phyloP scores from a whole-genome alignment of 2,113 vertebrate genomes.

The Hippoglossus stenolepis region DNA sequence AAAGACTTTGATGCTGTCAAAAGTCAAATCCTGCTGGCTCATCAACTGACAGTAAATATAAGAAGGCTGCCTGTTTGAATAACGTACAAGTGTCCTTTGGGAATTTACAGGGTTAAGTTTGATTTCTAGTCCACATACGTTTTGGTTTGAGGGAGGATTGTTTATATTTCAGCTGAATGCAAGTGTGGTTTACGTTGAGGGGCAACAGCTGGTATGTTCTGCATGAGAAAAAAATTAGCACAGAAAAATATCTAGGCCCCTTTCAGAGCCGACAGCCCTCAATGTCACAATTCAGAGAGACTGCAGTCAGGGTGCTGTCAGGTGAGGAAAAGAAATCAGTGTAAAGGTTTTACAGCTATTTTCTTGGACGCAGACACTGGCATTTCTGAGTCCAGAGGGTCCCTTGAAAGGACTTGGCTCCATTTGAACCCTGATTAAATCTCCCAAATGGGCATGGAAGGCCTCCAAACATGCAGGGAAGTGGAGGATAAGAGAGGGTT shows the following conservation, averaged over 20 bases:
- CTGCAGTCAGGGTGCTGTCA: conserved; percentile 37
- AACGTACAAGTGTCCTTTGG: background rate
- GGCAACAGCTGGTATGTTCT: conserved; percentile 11
- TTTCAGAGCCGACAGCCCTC: conserved; percentile 24
- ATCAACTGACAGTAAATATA: conserved; percentile 21
- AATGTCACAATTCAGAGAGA: conserved; percentile 30
- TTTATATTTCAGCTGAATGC: background rate
- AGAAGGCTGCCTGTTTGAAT: conserved; percentile 11
- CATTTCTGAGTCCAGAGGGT: conserved; percentile 56
- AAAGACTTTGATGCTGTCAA: conserved; percentile 29
- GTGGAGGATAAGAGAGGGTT: conserved; percentile 22
- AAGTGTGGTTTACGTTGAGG: conserved; percentile 7
- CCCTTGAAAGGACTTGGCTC: conserved; percentile 63
- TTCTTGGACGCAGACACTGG: conserved; percentile 54
- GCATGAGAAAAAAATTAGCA: conserved; percentile 17
- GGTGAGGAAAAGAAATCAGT: conserved; percentile 10
- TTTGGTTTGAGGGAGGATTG: background rate
- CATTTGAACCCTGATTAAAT: conserved; percentile 49
- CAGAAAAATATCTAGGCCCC: conserved; percentile 33
- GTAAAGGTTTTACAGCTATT: conserved; percentile 56
- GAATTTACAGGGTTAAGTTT: conserved; percentile 24
- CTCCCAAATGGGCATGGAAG: conserved; percentile 54
- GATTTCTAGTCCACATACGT: conserved; percentile 18
- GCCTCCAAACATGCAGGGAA: conserved; percentile 30
- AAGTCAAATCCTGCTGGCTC: conserved; percentile 29